Evolutionary conservation across 2,797 vertebrate species (phyloP), one percentile per base, ranked within the genome.

Genomic region (Strix occidentalis): DNA sequence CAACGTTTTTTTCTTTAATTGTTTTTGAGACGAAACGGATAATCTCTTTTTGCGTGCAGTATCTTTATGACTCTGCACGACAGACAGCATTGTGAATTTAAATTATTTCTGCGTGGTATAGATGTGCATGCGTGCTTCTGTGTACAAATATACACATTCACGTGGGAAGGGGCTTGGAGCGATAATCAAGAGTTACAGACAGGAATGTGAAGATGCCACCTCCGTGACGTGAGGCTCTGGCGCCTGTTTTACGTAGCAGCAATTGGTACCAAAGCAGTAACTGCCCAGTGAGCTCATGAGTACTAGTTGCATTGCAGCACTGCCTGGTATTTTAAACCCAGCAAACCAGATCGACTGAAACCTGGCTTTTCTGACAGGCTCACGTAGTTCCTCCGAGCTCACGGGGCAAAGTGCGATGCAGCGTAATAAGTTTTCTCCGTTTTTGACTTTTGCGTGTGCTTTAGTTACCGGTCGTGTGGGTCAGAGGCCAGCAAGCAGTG

Each of bases 371-470:
- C 6, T 0, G 5, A 26, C 0, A 3, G 31, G 8, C 46, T 56
- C 15, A 0, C 2, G 18, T 7, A 11, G 35, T 78, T 37, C 45
- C 60, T 54, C 10, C 13, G 19, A 16, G 43, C 11, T 21, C 0
- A 17, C 0, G 4, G 71, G 66, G 24, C 71, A 6, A 2, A 7
- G 18, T 2, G 48, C 0, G 48, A 9, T 0, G 54, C 1, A 29
- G 7, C 5, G 54, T 6, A 1, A 17, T 21, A 13, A 39, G 45
- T 54, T 28, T 35, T 28, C 31, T 84, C 20, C 35, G 7, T 33
- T 18, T 43, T 3, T 2, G 41, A 33, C 18, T 3, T 57, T 10
- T 63, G 45, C 31, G 3, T 33, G 1, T 54, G 69, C 45, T 64
- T 9, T 21, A 10, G 14, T 28, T 69, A 20, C 23, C 56, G 7